Conservation (phyloP, 2,888 invertebrate genomes). For the Brenthis ino region DNA sequence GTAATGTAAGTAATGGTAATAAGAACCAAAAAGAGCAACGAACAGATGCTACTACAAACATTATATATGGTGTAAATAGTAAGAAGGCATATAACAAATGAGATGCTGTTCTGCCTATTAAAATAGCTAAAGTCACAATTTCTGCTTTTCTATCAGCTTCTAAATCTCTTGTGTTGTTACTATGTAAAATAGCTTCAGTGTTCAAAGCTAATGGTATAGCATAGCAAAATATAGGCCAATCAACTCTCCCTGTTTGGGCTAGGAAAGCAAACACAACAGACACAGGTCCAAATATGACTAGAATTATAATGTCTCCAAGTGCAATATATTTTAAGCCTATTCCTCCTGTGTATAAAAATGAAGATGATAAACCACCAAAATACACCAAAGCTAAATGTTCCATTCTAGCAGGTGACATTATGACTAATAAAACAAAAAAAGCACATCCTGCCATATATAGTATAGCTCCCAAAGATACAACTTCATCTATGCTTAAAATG, state of each 20-base stretch:
- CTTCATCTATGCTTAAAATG: constrained; percentile 86
- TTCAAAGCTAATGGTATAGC: constrained; percentile 96
- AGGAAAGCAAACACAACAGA: constrained; percentile 96
- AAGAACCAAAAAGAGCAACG: constrained; percentile 94
- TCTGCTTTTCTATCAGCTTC: constrained; percentile 94
- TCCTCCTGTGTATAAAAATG: constrained; percentile 98
- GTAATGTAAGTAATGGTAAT: constrained; percentile 92
- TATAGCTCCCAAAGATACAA: constrained; percentile 93
- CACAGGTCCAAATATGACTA: constrained; percentile 96
- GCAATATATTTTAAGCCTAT: constrained; percentile 98
- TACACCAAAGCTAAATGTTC: constrained; percentile 97
- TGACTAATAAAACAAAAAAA: constrained; percentile 89
- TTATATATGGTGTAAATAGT: constrained; percentile 94
- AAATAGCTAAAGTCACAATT: constrained; percentile 96
- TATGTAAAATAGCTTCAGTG: constrained; percentile 97
- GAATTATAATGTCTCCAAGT: constrained; percentile 94
- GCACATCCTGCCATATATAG: constrained; percentile 93
- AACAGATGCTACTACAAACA: constrained; percentile 92
- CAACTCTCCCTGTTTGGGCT: constrained; percentile 95
- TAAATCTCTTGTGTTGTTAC: constrained; percentile 96
- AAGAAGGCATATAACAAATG: constrained; percentile 95
- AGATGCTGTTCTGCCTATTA: constrained; percentile 95
- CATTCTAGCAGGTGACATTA: constrained; percentile 94
- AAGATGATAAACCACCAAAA: constrained; percentile 96
- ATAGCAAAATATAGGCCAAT: constrained; percentile 95